Evolutionary conservation across 2,888 invertebrate genomes (phyloP), one percentile per base, ranked within the genome.

Genomic region (Athalia rosae): DNA sequence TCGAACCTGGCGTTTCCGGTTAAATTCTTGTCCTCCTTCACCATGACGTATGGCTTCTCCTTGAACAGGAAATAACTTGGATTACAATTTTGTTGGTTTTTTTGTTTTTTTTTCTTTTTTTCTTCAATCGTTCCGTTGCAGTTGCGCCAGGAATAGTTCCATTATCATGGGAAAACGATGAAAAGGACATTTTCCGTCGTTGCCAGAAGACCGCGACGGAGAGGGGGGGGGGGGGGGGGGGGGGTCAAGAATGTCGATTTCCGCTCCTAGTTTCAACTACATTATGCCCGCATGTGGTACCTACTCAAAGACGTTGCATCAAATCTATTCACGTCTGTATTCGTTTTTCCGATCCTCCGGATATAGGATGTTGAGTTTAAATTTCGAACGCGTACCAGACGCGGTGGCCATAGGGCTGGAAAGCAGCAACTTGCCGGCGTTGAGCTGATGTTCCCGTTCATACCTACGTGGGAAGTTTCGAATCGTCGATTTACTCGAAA

Each of bases 1-100:
- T 97, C 97, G 89, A 95, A 97, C 41, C 95, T 92, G 0, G 95
- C 95, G 89, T 97, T 97, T 3, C 97, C 97, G 62, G 96, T 96
- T 5, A 96, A 91, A 89, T 96, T 97, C 90, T 93, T 94, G 79
- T 95, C 96, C 80, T 95, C 94, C 84, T 95, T 95, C 71, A 97
- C 94, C 97, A 97, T 97, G 4, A 97, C 97, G 90, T 97, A 97
- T 0, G 97, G 97, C 82, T 94, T 95, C 87, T 97, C 97, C 97
- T 97, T 61, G 28, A 74, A 74, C 47, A 61, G 15, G 90, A 0
- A 89, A 85, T 66, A 56, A 3, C 43, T 28, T 28, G 28, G 2
- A 28, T 28, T 28, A 28, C 28, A 28, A 28, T 28, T 28, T 28
- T 28, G 28, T 28, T 28, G n/a, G n/a, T n/a, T n/a, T n/a, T n/a